phyloP scores from a whole-genome alignment of 2,113 vertebrate species.

The Phoxinus phoxinus region DNA sequence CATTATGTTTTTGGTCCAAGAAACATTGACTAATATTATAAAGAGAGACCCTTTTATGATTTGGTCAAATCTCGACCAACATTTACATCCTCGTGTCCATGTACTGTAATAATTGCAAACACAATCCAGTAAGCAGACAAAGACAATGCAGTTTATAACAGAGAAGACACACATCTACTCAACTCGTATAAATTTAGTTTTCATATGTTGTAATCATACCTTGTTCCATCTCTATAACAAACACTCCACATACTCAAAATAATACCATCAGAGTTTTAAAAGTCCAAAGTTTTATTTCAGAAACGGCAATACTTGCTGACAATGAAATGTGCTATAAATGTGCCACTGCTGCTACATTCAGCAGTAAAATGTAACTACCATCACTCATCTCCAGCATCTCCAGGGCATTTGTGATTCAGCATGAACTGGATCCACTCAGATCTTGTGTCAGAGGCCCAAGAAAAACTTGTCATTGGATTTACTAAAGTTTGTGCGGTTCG shows the following conservation, averaged over 20 bases:
- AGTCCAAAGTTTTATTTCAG: not conserved
- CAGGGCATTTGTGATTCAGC: constrained; percentile 5
- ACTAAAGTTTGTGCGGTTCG: not conserved
- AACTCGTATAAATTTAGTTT: not conserved
- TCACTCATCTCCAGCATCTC: constrained; percentile 9
- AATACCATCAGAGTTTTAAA: constrained; percentile 18
- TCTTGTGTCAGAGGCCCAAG: not conserved
- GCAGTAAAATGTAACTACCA: constrained; percentile 11
- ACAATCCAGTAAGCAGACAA: no score
- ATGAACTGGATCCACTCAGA: not conserved
- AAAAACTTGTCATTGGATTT: constrained; percentile 1
- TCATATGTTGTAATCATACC: not conserved
- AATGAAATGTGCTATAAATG: constrained; percentile 19
- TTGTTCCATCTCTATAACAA: not conserved
- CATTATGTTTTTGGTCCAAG: no score
- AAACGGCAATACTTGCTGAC: constrained; percentile 13
- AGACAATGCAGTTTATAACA: not conserved
- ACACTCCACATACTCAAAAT: not conserved
- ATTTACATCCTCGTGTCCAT: not conserved
- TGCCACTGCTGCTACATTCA: not conserved
- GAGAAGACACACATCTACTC: not conserved
- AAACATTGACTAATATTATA: no score
- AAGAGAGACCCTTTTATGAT: not conserved
- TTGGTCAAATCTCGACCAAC: not conserved
- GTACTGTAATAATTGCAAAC: no score